Percentiles rank a stretch among this genome's conserved stretches.
Conservation (phyloP, 2,113 vertebrate species). For the Brachirus orientalis region DNA sequence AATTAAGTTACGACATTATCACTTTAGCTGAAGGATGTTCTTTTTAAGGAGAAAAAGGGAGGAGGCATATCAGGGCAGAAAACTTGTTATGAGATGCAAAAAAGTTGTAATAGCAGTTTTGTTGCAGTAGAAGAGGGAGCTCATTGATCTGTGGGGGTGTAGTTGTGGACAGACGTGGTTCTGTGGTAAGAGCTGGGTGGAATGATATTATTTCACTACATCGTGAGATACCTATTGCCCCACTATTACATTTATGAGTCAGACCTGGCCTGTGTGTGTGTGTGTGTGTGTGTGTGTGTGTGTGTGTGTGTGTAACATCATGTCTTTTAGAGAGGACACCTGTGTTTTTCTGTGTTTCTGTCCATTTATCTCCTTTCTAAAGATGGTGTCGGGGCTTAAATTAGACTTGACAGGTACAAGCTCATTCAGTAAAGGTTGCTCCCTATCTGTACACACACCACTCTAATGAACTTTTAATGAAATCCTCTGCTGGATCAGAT, state of each 20-base stretch:
- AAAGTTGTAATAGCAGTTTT: too few species aligned
- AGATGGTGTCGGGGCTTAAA: not conserved
- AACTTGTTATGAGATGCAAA: constrained; percentile 10
- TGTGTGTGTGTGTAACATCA: constrained; percentile 53
- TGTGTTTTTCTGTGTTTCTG: constrained; percentile 15
- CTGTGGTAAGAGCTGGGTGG: constrained; percentile 15
- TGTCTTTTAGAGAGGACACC: constrained; percentile 50
- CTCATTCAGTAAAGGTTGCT: not conserved
- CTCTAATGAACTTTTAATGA: not conserved
- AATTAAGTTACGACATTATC: constrained; percentile 47
- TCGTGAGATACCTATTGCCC: constrained; percentile 28
- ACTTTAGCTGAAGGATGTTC: constrained; percentile 19
- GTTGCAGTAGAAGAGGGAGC: too few species aligned
- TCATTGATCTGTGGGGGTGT: constrained; percentile 17
- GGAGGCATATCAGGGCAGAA: constrained; percentile 14
- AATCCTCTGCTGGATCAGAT: not conserved
- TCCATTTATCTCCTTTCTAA: not conserved
- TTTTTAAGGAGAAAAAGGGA: constrained; percentile 8
- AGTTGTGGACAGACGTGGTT: constrained; percentile 32
- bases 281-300: not conserved
- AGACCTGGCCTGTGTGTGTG: constrained; percentile 14
- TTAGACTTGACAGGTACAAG: not conserved
- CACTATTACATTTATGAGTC: constrained; percentile 59
- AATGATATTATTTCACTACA: constrained; percentile 42
- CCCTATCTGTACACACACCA: not conserved